Conservation (phyloP, 2,888 invertebrate genomes). For the Macrosiphum euphorbiae region DNA sequence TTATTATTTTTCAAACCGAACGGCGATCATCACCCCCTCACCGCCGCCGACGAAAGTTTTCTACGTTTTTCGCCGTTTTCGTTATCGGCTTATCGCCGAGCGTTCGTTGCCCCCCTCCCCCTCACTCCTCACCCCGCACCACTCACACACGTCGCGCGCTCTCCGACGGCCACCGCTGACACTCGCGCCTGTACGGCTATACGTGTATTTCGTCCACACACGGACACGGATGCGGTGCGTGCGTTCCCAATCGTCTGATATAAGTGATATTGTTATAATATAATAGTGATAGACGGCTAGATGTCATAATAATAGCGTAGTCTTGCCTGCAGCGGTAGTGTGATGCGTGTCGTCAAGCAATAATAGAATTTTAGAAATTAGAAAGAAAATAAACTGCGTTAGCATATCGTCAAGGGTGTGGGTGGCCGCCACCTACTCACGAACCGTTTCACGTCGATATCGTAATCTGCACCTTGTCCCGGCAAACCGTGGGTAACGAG, state of each 20-base stretch:
- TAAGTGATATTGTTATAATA: neutral
- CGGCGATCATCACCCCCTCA: neutral
- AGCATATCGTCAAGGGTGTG: neutral
- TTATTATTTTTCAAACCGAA: neutral
- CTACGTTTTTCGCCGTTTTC: neutral
- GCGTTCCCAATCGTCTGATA: neutral
- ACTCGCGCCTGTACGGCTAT: neutral
- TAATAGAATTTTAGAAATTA: too few species aligned
- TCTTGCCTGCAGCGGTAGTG: neutral
- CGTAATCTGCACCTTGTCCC: neutral
- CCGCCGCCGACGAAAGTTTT: neutral
- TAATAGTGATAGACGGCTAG: neutral
- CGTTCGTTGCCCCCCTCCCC: neutral
- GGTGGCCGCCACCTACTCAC: neutral
- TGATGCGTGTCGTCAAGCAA: neutral
- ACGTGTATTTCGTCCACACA: constrained; percentile 15
- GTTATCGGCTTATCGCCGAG: neutral
- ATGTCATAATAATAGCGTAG: neutral
- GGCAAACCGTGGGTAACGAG: neutral
- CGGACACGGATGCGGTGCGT: neutral
- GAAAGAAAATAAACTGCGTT: neutral
- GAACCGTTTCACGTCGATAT: neutral
- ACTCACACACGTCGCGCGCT: neutral
- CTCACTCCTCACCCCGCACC: too few species aligned
- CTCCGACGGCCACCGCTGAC: neutral